phyloP scores from a whole-genome alignment of 2,113 vertebrate species.

The Gymnocephalus cernua region DNA sequence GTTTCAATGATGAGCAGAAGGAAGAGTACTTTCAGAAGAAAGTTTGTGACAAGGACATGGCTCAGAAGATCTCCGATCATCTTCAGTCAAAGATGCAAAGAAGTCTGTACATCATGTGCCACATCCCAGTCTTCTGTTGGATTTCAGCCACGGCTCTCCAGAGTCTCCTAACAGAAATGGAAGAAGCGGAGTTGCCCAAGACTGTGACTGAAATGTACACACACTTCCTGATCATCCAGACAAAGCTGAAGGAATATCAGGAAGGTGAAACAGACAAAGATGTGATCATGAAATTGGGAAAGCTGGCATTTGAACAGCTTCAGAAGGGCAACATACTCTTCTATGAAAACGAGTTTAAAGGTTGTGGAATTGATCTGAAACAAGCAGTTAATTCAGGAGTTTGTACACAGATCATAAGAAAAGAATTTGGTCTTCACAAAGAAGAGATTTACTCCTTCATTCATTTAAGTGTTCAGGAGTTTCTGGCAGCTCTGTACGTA shows the following conservation, averaged over 20 bases:
- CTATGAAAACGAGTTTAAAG: conserved; percentile 5
- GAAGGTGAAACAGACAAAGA: not conserved
- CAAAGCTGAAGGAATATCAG: conserved; percentile 20
- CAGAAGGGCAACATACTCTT: conserved; percentile 3
- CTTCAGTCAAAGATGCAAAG: conserved; percentile 16
- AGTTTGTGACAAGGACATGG: not conserved
- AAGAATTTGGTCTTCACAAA: conserved; percentile 29
- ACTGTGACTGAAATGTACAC: conserved; percentile 47
- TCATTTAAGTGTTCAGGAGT: conserved; percentile 53
- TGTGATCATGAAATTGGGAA: conserved; percentile 42
- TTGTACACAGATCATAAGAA: conserved; percentile 45
- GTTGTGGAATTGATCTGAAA: conserved; percentile 15
- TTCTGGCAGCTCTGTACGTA: conserved; percentile 54
- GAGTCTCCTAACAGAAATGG: not conserved
- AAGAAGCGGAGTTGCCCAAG: conserved; percentile 19
- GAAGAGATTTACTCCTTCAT: conserved; percentile 32
- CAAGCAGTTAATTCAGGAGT: conserved; percentile 37
- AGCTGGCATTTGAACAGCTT: conserved; percentile 48
- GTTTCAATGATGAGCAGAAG: conserved; percentile 45
- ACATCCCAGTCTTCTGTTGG: conserved; percentile 46
- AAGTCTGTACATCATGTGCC: conserved; percentile 48
- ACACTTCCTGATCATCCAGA: conserved; percentile 47
- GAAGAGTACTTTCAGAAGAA: conserved; percentile 32
- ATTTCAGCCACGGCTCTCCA: conserved; percentile 18
- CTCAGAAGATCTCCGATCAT: conserved; percentile 13